These are phyloP conservation scores for Lepilemur septentrionalis DNA, from an alignment of 2,797 vertebrate genomes.

Conservation along the genomic window DNA sequence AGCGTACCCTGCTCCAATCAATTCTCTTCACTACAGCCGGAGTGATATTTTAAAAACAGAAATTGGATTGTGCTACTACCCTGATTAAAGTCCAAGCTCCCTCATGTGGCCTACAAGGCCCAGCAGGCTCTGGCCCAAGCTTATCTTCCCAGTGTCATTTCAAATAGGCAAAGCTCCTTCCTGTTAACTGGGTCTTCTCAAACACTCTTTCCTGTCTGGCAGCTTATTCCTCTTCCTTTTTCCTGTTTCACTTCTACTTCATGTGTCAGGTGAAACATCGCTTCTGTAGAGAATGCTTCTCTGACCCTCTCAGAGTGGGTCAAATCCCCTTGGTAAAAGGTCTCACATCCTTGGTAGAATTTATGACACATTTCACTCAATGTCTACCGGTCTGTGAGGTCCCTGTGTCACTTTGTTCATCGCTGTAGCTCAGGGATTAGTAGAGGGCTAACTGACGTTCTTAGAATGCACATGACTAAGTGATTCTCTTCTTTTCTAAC, in stretches of 20 bases:
- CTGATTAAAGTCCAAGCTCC: neutral
- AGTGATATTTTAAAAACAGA: constrained; percentile 52
- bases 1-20: neutral
- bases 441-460: neutral
- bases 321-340: neutral
- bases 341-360: neutral
- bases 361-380: neutral
- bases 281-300: neutral
- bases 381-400: neutral
- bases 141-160: neutral
- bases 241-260: neutral
- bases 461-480: neutral
- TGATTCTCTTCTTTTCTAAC: neutral
- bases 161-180: neutral
- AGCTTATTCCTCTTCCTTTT: neutral
- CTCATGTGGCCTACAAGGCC: neutral
- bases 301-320: neutral
- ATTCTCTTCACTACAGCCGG: neutral
- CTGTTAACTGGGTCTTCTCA: neutral
- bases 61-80: constrained; percentile 14
- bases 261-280: neutral
- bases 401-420: neutral
- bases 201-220: neutral
- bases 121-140: neutral
- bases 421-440: neutral